These are phyloP conservation scores for Ctena decussata DNA, from an alignment of 2,888 invertebrate species.

Conservation along the genomic window DNA sequence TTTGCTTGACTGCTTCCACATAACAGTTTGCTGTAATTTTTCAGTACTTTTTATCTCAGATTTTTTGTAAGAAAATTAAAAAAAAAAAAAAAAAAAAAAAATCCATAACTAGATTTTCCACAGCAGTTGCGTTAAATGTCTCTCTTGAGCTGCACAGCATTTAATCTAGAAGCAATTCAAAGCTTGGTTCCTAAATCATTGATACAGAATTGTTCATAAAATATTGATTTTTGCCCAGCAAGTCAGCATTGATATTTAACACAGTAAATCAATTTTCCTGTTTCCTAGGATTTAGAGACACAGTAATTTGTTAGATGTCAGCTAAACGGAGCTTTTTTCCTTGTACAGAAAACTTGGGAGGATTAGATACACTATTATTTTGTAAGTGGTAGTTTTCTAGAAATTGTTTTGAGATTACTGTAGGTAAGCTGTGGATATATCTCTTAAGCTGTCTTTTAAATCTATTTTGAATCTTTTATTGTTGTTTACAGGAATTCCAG, in stretches of 20 bases:
- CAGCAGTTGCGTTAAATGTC: not conserved
- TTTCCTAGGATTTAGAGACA: constrained; percentile 11
- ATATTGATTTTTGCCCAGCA: constrained; percentile 5
- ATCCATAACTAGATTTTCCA: too few relatives aligned
- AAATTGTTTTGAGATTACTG: too few relatives aligned
- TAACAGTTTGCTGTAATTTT: too few relatives aligned
- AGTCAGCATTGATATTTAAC: constrained; percentile 14
- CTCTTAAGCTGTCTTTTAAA: too few relatives aligned
- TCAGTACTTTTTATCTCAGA: too few relatives aligned
- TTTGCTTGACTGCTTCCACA: too few relatives aligned
- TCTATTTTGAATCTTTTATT: too few relatives aligned
- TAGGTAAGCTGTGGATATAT: too few relatives aligned
- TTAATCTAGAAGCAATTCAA: not conserved
- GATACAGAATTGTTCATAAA: constrained; percentile 14
- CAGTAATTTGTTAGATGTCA: constrained; percentile 9
- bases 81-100: too few relatives aligned
- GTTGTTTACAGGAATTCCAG: too few relatives aligned
- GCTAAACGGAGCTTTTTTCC: not conserved
- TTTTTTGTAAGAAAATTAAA: too few relatives aligned
- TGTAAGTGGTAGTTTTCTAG: not conserved
- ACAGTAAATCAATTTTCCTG: constrained; percentile 11
- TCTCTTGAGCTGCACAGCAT: not conserved
- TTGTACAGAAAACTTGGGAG: not conserved
- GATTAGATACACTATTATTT: constrained; percentile 1
- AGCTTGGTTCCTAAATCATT: not conserved